Conservation (phyloP, 2,113 vertebrate genomes). For the Paratilapia polleni region DNA sequence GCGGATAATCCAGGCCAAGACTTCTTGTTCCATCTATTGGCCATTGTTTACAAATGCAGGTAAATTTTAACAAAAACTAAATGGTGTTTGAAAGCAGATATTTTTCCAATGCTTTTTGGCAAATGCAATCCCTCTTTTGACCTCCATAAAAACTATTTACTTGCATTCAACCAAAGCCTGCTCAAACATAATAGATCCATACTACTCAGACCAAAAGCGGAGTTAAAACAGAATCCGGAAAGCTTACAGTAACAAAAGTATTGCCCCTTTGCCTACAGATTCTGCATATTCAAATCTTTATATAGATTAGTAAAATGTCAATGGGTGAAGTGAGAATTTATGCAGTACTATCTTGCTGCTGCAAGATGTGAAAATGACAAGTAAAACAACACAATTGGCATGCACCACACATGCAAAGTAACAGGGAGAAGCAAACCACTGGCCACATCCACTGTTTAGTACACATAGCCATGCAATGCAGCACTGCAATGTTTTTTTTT, state of each 20-base stretch:
- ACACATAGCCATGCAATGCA: neutral
- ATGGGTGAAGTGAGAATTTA: neutral
- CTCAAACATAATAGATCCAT: neutral
- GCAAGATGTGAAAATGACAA: neutral
- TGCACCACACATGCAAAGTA: neutral
- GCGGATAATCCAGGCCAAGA: neutral
- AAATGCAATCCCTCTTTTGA: neutral
- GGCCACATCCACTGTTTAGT: neutral
- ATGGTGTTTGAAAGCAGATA: neutral
- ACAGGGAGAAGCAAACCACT: constrained; percentile 1
- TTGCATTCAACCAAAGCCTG: neutral
- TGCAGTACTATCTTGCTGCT: neutral
- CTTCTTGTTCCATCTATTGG: too few relatives aligned
- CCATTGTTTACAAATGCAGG: neutral
- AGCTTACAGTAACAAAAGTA: neutral
- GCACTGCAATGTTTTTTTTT: too few relatives aligned
- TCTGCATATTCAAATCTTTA: neutral
- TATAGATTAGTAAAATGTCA: neutral
- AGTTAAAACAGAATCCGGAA: neutral
- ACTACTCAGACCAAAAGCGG: neutral
- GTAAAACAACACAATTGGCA: neutral
- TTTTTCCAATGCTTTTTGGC: neutral
- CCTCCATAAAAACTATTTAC: neutral
- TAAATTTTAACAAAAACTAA: neutral
- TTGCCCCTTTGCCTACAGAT: neutral